Evolutionary conservation across 2,888 invertebrate species (phyloP), one percentile per base, ranked within the genome.

Genomic region (Apoda limacodes): DNA sequence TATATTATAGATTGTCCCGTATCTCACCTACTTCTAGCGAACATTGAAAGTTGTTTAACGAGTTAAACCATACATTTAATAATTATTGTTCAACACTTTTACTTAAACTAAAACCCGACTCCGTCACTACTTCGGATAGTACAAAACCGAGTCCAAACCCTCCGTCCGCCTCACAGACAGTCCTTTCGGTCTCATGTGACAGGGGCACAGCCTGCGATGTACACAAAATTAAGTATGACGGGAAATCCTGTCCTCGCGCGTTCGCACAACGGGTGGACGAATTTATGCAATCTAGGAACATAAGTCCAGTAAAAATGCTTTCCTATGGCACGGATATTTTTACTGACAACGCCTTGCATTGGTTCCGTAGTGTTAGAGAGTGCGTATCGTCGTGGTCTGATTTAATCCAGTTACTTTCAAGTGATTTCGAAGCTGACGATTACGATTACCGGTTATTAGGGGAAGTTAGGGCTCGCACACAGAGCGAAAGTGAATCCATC

Each of bases 331-430:
- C 9, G 5, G 13, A 28, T 7, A 21, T 17, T 12, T 20, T 19
- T 9, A 19, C 11, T 20, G 20, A 14, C 5, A 21, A 28, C 5
- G 12, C 21, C 9, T 9, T 28, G 20, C 12, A 25, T 25, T 25
- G 25, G 25, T 25, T 14, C 14, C 25, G 25, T 7, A 14, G 14
- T 13, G 14, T 25, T 13, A 25, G n/a, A n/a, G n/a, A n/a, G n/a
- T n/a, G n/a, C n/a, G n/a, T n/a, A n/a, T n/a, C n/a, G n/a, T n/a
- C 22, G 3, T 32, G 28, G 32, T 13, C 12, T 1, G 32, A 23
- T 1, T 15, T 32, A 1, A 4, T 13, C 1, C 7, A 13, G 3
- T 4, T 32, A 0, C 11, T 32, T 2, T 23, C 5, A 7, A 11
- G 23, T 9, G 32, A 27, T 22, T 32, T 32, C 7, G 17, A 10